These are phyloP conservation scores for Peromyscus eremicus DNA, from an alignment of 2,797 vertebrate genomes.

Conservation along the genomic window DNA sequence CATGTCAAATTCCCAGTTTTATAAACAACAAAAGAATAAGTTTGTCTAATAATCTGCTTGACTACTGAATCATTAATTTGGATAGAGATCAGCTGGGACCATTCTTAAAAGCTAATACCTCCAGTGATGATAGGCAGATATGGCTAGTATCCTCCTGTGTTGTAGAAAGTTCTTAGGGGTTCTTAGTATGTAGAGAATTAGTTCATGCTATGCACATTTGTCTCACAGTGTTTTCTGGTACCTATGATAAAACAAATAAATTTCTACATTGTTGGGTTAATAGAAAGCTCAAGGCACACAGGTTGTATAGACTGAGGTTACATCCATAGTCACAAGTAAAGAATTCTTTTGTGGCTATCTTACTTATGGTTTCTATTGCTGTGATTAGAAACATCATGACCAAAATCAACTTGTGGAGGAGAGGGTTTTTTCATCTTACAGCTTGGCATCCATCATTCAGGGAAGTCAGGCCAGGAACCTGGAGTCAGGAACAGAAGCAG, in stretches of 20 bases:
- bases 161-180: constrained; percentile 76
- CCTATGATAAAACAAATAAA: constrained; percentile 28
- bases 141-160: constrained; percentile 66
- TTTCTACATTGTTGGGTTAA: constrained; percentile 56
- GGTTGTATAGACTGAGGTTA: background rate
- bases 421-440: background rate
- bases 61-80: constrained; percentile 72
- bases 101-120: constrained; percentile 61
- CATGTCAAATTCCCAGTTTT: constrained; percentile 60
- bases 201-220: constrained; percentile 54
- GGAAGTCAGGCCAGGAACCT: background rate
- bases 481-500: background rate
- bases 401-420: background rate
- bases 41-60: constrained; percentile 76
- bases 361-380: background rate
- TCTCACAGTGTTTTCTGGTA: constrained; percentile 76
- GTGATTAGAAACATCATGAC: background rate
- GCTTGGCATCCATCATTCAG: background rate
- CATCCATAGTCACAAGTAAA: background rate
- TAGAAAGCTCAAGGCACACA: background rate
- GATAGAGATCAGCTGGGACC: background rate
- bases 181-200: constrained; percentile 75
- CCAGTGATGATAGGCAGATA: constrained; percentile 48
- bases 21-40: constrained; percentile 55
- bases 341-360: constrained; percentile 30